These are phyloP conservation scores for Scaptomyza tumidula DNA, from an alignment of 2,888 invertebrate genomes.

Conservation along the genomic window DNA sequence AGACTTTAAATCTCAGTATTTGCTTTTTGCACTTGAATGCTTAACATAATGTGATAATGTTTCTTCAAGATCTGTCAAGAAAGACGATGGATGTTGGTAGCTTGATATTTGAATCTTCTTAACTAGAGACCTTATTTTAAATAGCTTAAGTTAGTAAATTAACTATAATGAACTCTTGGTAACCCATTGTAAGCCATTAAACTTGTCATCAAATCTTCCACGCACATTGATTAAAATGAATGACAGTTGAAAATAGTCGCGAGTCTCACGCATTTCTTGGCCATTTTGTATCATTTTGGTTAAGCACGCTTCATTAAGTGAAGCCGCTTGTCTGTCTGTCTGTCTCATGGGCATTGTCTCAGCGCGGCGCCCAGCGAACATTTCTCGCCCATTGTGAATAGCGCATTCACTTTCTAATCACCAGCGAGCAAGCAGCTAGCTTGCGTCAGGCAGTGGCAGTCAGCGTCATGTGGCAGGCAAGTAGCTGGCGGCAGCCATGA, in stretches of 20 bases:
- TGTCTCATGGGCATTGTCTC: constrained; percentile 58
- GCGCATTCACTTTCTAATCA: constrained; percentile 75
- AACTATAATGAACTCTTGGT: background rate
- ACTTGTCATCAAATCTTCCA: background rate
- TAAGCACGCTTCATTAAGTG: constrained; percentile 57
- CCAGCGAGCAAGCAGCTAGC: constrained; percentile 27
- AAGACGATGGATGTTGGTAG: background rate
- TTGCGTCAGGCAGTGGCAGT: constrained; percentile 5
- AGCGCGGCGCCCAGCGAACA: constrained; percentile 15
- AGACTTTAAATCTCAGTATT: background rate
- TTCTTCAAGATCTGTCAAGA: background rate
- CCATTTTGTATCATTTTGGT: constrained; percentile 26
- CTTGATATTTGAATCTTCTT: background rate
- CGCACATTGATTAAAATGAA: constrained; percentile 17
- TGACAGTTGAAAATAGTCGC: constrained; percentile 2
- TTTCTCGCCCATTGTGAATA: constrained; percentile 5
- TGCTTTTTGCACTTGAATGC: background rate
- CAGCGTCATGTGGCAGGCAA: constrained; percentile 17
- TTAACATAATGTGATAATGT: background rate
- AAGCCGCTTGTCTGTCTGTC: constrained; percentile 29
- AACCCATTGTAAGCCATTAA: background rate
- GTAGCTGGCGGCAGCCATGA: constrained; percentile 58
- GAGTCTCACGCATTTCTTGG: constrained; percentile 5
- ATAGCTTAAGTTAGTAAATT: background rate
- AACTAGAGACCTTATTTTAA: background rate